Evolutionary conservation across 2,113 vertebrate species (phyloP).

Genomic region (Pachypanchax playfairii): DNA sequence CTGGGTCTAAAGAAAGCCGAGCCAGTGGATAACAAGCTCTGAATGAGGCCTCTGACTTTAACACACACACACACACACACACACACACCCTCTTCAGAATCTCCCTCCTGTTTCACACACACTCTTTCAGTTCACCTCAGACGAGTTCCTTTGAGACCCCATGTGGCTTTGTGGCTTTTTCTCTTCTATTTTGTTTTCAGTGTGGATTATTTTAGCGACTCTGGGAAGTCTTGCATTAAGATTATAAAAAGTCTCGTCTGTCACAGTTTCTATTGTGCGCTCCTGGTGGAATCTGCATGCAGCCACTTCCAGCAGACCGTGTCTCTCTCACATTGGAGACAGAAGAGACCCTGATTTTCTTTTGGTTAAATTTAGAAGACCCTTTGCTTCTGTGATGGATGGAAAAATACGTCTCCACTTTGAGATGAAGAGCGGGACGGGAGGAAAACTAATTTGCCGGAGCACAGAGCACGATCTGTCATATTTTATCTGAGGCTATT

Average conservation of each 20-base stretch:
- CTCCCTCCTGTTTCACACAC: slow-evolving; percentile 45
- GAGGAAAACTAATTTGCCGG: slow-evolving; percentile 68
- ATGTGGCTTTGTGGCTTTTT: slow-evolving; percentile 68
- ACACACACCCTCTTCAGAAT: slow-evolving; percentile 7
- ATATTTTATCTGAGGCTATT: slow-evolving; percentile 71
- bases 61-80: slow-evolving; percentile 18
- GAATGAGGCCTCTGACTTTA: slow-evolving; percentile 66
- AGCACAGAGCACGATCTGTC: slow-evolving; percentile 64
- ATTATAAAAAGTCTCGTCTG: slow-evolving; percentile 26
- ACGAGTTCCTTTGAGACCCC: slow-evolving; percentile 68
- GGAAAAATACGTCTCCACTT: slow-evolving; percentile 63
- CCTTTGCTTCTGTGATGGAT: slow-evolving; percentile 47
- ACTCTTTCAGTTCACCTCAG: slow-evolving; percentile 59
- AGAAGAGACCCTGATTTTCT: slow-evolving; percentile 30
- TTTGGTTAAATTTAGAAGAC: slow-evolving; percentile 20
- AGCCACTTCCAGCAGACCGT: slow-evolving; percentile 29
- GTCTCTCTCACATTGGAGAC: slow-evolving; percentile 16
- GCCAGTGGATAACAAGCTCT: slow-evolving; percentile 70
- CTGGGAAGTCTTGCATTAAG: slow-evolving; percentile 51
- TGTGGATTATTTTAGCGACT: slow-evolving; percentile 60
- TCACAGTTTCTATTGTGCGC: slow-evolving; percentile 31
- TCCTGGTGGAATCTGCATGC: slow-evolving; percentile 39
- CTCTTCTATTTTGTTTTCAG: slow-evolving; percentile 69
- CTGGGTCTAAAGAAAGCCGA: slow-evolving; percentile 81
- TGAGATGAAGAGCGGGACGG: slow-evolving; percentile 41